Percentiles rank a stretch among this genome's conserved stretches.
Conservation (phyloP, 2,113 vertebrate genomes). For the Mormyrus iriodes region DNA sequence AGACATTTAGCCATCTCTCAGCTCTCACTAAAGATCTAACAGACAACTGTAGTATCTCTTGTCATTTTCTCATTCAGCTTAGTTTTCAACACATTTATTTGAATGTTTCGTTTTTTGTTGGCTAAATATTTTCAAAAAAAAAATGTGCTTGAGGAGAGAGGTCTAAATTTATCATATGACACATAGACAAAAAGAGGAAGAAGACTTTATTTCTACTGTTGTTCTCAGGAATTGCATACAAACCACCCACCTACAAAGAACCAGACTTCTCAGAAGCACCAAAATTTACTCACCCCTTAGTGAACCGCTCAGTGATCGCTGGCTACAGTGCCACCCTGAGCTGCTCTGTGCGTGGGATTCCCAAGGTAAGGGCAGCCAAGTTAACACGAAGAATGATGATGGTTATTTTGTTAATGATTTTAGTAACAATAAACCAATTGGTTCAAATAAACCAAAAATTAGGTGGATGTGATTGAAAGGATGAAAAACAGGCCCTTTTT, state of each 20-base stretch:
- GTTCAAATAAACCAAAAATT: background rate
- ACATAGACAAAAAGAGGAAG: background rate
- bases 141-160: background rate
- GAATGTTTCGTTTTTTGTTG: too few species aligned
- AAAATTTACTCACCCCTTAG: constrained; percentile 84
- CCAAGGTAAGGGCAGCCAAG: constrained; percentile 68
- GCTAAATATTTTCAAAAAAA: background rate
- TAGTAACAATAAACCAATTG: background rate
- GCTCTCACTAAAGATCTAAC: background rate
- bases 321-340: constrained; percentile 86
- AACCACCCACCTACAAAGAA: constrained; percentile 77
- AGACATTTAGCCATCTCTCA: background rate
- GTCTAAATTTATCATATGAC: background rate
- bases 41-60: background rate
- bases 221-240: constrained; percentile 71
- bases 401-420: background rate
- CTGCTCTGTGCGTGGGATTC: constrained; percentile 84
- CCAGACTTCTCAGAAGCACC: constrained; percentile 83
- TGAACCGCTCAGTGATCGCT: constrained; percentile 79
- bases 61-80: background rate
- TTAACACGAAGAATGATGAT: background rate
- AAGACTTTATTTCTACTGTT: background rate
- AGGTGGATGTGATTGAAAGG: background rate
- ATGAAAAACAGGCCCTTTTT: background rate
- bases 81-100: too few species aligned